phyloP scores from a whole-genome alignment of 2,888 invertebrate genomes.

The Cephalotes varians region DNA sequence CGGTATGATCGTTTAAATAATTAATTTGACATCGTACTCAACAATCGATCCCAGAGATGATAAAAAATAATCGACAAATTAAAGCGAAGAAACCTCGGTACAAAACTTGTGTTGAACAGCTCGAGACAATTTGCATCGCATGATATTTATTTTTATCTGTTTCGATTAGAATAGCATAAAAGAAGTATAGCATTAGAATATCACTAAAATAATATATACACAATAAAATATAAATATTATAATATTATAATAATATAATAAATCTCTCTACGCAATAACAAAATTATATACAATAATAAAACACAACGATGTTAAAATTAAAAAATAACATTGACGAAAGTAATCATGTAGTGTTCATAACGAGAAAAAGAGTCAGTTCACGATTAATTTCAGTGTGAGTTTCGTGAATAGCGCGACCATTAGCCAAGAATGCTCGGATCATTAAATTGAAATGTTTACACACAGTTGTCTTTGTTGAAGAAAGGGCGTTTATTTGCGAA shows the following conservation, averaged over 20 bases:
- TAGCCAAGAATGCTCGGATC: slow-evolving; percentile 9
- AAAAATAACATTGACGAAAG: background rate
- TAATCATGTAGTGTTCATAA: background rate
- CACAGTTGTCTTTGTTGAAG: slow-evolving; percentile 25
- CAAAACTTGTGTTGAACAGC: background rate
- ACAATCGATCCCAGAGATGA: background rate
- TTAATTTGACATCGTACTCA: slow-evolving; percentile 11
- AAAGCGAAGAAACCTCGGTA: background rate
- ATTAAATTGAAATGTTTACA: slow-evolving; percentile 49
- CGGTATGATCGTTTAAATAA: slow-evolving; percentile 25
- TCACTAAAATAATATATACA: background rate
- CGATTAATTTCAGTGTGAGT: background rate
- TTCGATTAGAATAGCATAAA: slow-evolving; percentile 17
- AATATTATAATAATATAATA: background rate
- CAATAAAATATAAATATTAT: background rate
- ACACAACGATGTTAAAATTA: background rate
- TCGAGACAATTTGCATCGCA: background rate
- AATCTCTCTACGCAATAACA: too few relatives aligned
- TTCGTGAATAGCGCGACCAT: background rate
- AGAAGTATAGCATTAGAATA: background rate
- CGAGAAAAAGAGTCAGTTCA: background rate
- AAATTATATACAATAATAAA: background rate
- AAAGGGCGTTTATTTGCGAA: slow-evolving; percentile 51
- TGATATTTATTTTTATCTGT: background rate
- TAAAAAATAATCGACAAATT: background rate